These are phyloP conservation scores for Chrysolina haemoptera DNA, from an alignment of 2,888 invertebrate genomes.

Conservation along the genomic window DNA sequence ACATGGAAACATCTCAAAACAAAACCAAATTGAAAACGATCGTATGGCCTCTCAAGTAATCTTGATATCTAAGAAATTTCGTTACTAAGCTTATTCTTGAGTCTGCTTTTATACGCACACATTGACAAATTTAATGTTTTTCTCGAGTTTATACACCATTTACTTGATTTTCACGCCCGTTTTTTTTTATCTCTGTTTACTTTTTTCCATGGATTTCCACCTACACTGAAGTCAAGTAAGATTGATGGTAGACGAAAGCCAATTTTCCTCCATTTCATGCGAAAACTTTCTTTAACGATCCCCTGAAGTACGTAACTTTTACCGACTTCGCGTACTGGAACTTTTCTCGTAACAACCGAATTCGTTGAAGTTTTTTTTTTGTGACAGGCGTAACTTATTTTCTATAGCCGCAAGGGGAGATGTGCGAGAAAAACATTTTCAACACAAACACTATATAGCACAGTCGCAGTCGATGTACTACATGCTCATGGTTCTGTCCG, in stretches of 20 bases:
- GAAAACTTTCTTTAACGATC: constrained; percentile 33
- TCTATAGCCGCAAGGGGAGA: constrained; percentile 2
- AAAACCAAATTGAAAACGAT: too few relatives aligned
- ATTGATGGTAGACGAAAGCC: background rate
- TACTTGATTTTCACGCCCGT: background rate
- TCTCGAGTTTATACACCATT: background rate
- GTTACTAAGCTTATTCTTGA: too few relatives aligned
- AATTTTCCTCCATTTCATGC: constrained; percentile 10
- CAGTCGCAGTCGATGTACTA: too few relatives aligned
- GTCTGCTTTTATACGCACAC: too few relatives aligned
- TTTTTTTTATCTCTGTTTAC: background rate
- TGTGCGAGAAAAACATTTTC: constrained; percentile 8
- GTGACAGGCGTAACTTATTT: constrained; percentile 5
- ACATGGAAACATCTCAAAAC: too few relatives aligned
- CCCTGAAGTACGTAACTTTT: constrained; percentile 20
- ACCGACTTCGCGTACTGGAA: constrained; percentile 24
- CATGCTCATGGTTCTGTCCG: too few relatives aligned
- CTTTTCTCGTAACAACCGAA: constrained; percentile 32
- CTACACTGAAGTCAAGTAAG: background rate
- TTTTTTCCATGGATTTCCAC: background rate
- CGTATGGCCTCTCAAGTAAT: too few relatives aligned
- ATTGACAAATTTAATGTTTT: too few relatives aligned
- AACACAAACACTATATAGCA: background rate
- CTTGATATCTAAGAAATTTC: too few relatives aligned
- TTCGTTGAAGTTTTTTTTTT: background rate